These are phyloP conservation scores for Heliopora coerulea DNA, from an alignment of 92 coral and sea anemone genomes.

Conservation along the genomic window DNA sequence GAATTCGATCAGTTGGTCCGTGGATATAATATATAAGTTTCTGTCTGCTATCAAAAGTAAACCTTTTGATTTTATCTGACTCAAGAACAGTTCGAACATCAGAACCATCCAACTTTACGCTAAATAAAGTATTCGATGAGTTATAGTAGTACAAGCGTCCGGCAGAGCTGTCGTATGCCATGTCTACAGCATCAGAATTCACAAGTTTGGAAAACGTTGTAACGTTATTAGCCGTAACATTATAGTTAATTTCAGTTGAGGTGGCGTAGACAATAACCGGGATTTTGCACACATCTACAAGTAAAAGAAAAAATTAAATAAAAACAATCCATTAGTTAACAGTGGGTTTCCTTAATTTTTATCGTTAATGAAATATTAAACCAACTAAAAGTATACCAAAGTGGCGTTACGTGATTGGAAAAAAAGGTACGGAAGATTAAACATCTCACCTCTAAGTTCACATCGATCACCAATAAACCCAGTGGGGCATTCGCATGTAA, in stretches of 20 bases:
- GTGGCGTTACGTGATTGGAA: too few relatives aligned
- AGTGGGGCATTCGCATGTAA: constrained; percentile 10
- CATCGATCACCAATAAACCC: constrained; percentile 19
- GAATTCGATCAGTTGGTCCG: neutral
- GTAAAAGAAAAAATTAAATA: neutral
- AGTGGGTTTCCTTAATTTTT: too few relatives aligned
- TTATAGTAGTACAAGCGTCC: constrained; percentile 26
- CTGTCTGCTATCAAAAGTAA: constrained; percentile 12
- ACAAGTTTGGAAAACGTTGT: neutral
- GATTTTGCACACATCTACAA: constrained; percentile 17
- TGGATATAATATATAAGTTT: constrained; percentile 17
- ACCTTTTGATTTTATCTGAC: neutral
- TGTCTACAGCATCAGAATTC: neutral
- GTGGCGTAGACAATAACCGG: neutral
- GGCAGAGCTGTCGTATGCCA: constrained; percentile 7
- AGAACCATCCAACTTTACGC: constrained; percentile 15
- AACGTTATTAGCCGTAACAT: neutral
- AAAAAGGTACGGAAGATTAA: too few relatives aligned
- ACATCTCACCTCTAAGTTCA: neutral
- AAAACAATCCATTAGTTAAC: too few relatives aligned
- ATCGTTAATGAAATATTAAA: too few relatives aligned
- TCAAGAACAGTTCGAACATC: neutral
- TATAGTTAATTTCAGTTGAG: neutral
- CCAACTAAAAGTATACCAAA: too few relatives aligned
- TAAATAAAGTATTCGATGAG: neutral